Base-by-base conservation (phyloP, 2,888 invertebrate genomes). In the Hirtodrosophila duncani region DNA sequence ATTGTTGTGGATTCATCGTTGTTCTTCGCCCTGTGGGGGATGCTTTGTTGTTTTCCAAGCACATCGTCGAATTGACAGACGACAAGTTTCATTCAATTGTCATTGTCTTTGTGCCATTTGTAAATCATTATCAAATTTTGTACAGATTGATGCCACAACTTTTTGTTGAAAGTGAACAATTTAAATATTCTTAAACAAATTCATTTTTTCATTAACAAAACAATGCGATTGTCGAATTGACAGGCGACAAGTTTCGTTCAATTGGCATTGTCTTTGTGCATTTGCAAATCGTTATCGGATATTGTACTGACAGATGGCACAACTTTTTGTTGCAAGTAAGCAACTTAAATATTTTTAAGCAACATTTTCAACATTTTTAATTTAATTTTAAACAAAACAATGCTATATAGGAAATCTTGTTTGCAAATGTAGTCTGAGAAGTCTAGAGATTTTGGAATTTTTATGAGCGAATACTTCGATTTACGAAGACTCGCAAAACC, bases 181-280 rank as follows among this genome's bases (percentile, higher is more conserved):
- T n/a, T n/a, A n/a, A n/a, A n/a, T n/a, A n/a, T n/a, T n/a, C n/a
- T n/a, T n/a, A n/a, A n/a, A n/a, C n/a, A n/a, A n/a, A n/a, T n/a
- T n/a, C n/a, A n/a, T n/a, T 36, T 36, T 20, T 23, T 21, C 20
- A 21, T 36, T 11, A 21, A 21, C 14, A 34, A 10, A 7, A 34
- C n/a, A n/a, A n/a, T n/a, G n/a, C n/a, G n/a, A 70, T 63, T 75
- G 72, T 71, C 59, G 46, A 67, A 59, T 51, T 72, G 72, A 72
- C 72, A 67, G 71, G 59, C 59, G 43, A 75, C 72, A 75, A 55
- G 75, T 11, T 49, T 60, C 71, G 62, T 69, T 71, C 69, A 71
- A 65, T 65, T 64, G 64, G 61, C 55, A 20, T 51, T 46, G 43
- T 26, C 46, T 55, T 31, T 36, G 26, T 49, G 36, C 42, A 52